Percentiles rank a stretch among this genome's conserved stretches.
phyloP scores from a whole-genome alignment of 2,113 vertebrate genomes.

The Hippocampus zosterae region DNA sequence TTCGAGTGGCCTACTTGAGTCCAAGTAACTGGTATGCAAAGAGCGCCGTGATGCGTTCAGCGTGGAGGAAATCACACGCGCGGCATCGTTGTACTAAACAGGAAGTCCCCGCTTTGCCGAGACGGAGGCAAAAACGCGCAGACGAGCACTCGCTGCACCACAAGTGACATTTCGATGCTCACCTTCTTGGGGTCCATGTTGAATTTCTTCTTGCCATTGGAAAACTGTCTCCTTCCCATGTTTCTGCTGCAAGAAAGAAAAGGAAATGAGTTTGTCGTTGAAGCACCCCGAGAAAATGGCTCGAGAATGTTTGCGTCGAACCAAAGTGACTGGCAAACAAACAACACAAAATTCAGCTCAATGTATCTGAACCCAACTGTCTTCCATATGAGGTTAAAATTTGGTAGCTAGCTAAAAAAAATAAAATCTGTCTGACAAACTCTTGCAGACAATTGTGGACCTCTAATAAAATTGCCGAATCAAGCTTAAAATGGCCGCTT shows the following conservation, averaged over 20 bases:
- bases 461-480: no score
- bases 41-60: not conserved
- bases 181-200: constrained; percentile 93
- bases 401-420: no score
- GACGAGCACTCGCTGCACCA: not conserved
- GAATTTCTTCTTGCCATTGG: constrained; percentile 85
- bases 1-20: not conserved
- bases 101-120: not conserved
- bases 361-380: no score
- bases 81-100: not conserved
- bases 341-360: no score
- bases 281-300: not conserved
- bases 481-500: not conserved
- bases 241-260: constrained; percentile 63
- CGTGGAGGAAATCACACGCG: not conserved
- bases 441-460: no score
- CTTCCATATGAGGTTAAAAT: no score
- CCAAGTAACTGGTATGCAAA: not conserved
- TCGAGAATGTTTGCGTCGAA: no score
- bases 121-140: not conserved
- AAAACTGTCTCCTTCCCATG: constrained; percentile 75
- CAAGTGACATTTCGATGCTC: constrained; percentile 3
- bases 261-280: no score
- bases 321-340: no score
- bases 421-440: no score